Base-by-base conservation (phyloP, 2,113 vertebrate genomes). In the Phrynocephalus versicolor region DNA sequence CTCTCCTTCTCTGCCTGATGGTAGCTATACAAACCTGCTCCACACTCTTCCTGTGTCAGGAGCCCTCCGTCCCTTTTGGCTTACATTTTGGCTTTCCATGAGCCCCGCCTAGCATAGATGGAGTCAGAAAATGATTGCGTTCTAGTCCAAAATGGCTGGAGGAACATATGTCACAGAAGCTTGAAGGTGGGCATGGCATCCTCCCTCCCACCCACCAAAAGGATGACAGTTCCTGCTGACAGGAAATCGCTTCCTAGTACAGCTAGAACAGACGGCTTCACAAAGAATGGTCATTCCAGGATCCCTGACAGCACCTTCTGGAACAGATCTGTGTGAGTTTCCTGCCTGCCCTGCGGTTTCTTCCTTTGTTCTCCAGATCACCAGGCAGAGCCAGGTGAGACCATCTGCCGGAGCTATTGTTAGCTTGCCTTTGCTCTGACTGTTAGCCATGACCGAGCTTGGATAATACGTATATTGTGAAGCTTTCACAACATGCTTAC, bases 291-390 rank as follows among this genome's bases (percentile, higher is more conserved):
- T 3, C 16, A 57, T n/a, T 18, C 51, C 41, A 76, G 45, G 3
- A n/a, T 55, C 14, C 27, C 27, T 30, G 25, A 76, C 27, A 55
- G 14, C 18, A 55, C 30, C 45, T 76, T 55, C 45, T 7, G 14
- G 30, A 57, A 2, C 10, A n/a, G 27, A 76, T 57, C 74, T 57
- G 16, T 33, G 16, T 57, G 51, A 76, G 51, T 16, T 76, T 51
- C 30, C 74, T 33, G 16, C 30, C 57, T 16, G 10, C 74, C 74
- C 74, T 76, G 45, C 30, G 14, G 45, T 55, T 57, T 30, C 74
- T 77, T 77, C 51, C 75, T 77, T 77, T 77, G 75, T 35, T 77
- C 75, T 77, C 45, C 51, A 77, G 51, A 77, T 57, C 74, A 73
- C 71, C 71, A 41, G 72, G 12, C 72, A 35, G 30, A 58, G 30